phyloP scores from a whole-genome alignment of 2,888 invertebrate species.

The Imbricaverruca yamaguchii region DNA sequence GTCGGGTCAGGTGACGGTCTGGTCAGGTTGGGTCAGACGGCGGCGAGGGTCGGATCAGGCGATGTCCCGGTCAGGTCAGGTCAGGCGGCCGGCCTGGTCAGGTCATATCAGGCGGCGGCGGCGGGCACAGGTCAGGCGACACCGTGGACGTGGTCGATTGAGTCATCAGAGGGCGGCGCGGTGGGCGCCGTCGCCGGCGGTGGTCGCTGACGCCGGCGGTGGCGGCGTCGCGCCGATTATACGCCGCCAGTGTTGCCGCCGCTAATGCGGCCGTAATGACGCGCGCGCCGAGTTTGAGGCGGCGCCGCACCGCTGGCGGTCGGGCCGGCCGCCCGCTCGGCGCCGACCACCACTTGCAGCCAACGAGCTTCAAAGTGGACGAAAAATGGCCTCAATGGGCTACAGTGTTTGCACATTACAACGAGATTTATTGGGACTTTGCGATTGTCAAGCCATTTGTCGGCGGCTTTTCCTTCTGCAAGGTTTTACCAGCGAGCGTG shows the following conservation, averaged over 20 bases:
- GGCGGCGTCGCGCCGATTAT: neutral
- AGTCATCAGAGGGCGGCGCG: neutral
- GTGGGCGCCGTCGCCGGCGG: neutral
- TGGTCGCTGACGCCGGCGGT: neutral
- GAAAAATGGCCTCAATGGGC: slow-evolving; percentile 10
- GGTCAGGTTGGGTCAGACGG: no score
- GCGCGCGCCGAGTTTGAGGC: neutral
- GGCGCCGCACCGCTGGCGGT: neutral
- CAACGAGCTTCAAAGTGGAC: neutral
- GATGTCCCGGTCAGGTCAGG: no score
- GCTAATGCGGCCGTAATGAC: slow-evolving; percentile 3
- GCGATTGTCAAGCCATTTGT: neutral
- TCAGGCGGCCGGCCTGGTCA: no score
- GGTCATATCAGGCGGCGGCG: neutral
- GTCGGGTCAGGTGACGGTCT: no score
- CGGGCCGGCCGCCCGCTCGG: neutral
- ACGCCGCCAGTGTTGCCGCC: neutral
- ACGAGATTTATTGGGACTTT: neutral
- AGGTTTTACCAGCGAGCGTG: neutral
- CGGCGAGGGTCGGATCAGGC: no score
- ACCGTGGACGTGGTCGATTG: neutral
- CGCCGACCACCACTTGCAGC: slow-evolving; percentile 1
- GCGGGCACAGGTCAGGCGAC: neutral
- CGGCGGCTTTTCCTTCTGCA: neutral
- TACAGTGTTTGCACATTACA: slow-evolving; percentile 5